Evolutionary conservation across 2,888 invertebrate genomes (phyloP), one percentile per base, ranked within the genome.

Genomic region (Exephanes ischioxanthus): DNA sequence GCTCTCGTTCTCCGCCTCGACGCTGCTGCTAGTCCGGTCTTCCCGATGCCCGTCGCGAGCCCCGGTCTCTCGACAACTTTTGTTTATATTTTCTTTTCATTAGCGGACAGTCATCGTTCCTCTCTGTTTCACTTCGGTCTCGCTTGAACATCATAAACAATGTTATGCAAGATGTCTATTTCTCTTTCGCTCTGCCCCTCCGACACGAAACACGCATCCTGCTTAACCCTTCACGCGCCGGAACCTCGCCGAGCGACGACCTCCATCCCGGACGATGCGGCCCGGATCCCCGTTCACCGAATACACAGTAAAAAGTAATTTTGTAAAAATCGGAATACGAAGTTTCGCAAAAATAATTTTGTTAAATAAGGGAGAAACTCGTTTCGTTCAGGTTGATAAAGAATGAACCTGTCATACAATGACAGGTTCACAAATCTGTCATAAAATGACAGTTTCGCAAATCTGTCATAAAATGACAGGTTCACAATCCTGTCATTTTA

Each of bases 21-120:
- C 68, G 53, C 22, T 30, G 30, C 45, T 26, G 6, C 81, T 71
- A 33, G 61, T 83, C 71, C 30, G n/a, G 9, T 66, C 33, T 75
- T 48, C 67, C 53, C 76, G 22, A 19, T 58, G 33, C 11, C 45
- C 66, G 37, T 45, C 53, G 11, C 63, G 45, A 70, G 33, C 67
- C 68, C 55, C 82, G 6, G 41, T 41, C 73, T 72, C 48, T 68
- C 75, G 41, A 53, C 16, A 70, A 75, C 33, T 71, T 87, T 87
- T 90, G 90, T 92, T 91, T 92, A 89, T 92, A 87, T 92, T 92
- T 92, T 90, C 91, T 91, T 92, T 92, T 93, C 91, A 93, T 92
- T 92, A 92, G 89, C 89, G 87, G 85, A 83, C 75, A 80, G 86
- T 14, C 76, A 85, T 77, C 71, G 53, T 51, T 80, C 66, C 48